Evolutionary conservation across 2,113 vertebrate genomes (phyloP).

Genomic region (Dipodomys merriami): DNA sequence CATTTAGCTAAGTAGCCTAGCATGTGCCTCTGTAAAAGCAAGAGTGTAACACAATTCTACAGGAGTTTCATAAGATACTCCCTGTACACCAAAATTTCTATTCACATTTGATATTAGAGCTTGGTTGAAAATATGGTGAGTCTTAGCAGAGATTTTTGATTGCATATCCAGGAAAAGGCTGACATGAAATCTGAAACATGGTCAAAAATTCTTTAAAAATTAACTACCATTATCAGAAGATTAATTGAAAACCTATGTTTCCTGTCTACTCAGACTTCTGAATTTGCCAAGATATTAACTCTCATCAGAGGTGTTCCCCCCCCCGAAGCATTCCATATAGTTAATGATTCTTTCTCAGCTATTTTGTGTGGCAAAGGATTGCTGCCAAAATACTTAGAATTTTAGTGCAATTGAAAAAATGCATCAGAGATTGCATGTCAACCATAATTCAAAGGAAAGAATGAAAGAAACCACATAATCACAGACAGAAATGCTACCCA

Average conservation of each 20-base stretch:
- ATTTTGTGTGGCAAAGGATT: conserved; percentile 54
- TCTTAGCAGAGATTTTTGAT: conserved; percentile 10
- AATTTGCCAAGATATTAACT: not conserved
- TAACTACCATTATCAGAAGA: not conserved
- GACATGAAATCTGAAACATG: not conserved
- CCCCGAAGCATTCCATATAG: not conserved
- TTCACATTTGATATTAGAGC: conserved; percentile 17
- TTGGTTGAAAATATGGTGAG: not conserved
- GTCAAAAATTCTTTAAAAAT: conserved; percentile 12
- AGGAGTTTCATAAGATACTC: conserved; percentile 62
- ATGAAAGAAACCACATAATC: conserved; percentile 58
- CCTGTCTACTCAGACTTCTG: not conserved
- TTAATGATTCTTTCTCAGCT: conserved; percentile 47
- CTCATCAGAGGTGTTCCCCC: not conserved
- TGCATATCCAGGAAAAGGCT: not conserved
- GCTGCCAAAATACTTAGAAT: conserved; percentile 60
- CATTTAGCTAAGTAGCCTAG: conserved; percentile 49
- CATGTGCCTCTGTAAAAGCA: conserved; percentile 70
- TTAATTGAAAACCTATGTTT: not conserved
- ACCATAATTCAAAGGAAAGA: conserved; percentile 68
- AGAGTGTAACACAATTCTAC: conserved; percentile 56
- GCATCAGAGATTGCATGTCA: conserved; percentile 44
- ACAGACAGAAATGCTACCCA: not conserved
- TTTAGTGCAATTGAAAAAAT: conserved; percentile 58
- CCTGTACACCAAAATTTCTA: conserved; percentile 37